phyloP scores from a whole-genome alignment of 2,797 vertebrate species.

The Siniperca undulata region DNA sequence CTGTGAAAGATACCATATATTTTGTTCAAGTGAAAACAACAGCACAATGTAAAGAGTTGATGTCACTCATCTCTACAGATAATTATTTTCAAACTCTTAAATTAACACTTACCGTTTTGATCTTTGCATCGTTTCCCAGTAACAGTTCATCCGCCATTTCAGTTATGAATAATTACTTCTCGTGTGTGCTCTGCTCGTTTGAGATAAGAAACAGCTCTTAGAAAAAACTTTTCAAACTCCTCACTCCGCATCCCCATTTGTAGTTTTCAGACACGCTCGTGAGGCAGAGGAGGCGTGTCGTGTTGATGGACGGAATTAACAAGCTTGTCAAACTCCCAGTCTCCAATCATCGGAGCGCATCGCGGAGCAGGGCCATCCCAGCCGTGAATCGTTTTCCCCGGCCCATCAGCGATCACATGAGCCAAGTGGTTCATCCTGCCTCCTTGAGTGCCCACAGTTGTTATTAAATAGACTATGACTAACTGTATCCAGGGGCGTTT shows the following conservation, averaged over 20 bases:
- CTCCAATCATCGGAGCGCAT: conserved; percentile 32
- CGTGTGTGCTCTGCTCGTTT: conserved; percentile 22
- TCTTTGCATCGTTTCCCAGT: conserved; percentile 66
- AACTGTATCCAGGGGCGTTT: conserved; percentile 20
- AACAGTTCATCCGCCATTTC: conserved; percentile 86
- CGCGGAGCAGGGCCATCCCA: background rate
- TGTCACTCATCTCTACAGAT: background rate
- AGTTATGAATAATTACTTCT: conserved; percentile 53
- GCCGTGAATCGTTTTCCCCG: background rate
- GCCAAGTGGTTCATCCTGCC: background rate
- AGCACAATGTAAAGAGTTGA: background rate
- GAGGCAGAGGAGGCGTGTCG: conserved; percentile 61
- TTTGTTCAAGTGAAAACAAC: background rate
- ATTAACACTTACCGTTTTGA: conserved; percentile 75
- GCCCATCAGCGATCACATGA: conserved; percentile 51
- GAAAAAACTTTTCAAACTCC: conserved; percentile 56
- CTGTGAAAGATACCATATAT: too few relatives aligned
- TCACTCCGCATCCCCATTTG: conserved; percentile 52
- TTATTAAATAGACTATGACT: conserved; percentile 21
- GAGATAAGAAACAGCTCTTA: conserved; percentile 39
- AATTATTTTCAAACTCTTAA: background rate
- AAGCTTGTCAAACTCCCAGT: conserved; percentile 9
- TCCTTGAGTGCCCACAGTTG: background rate
- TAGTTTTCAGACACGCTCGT: conserved; percentile 39
- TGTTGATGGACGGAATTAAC: conserved; percentile 43